Base-by-base conservation (phyloP, 2,888 invertebrate species). In the Oscheius sp. region DNA sequence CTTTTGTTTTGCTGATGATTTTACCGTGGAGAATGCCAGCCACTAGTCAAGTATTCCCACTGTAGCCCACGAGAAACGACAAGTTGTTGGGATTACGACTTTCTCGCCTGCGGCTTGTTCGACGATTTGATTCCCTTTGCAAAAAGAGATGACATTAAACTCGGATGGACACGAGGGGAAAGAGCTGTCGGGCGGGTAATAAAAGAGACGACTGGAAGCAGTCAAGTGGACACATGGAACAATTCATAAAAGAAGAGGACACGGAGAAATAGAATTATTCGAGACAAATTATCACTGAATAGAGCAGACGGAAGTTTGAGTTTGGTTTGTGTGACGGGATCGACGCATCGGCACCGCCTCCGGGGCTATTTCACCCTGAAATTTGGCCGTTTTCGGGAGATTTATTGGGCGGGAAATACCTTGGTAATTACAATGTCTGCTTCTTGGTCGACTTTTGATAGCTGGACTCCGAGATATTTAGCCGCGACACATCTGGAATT, bases 381-480 rank as follows among this genome's bases (percentile, higher is more conserved):
- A 63, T 6, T 23, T 23, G 23, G n/a, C 18, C 5, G 9, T 18
- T 16, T 27, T 23, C 3, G 25, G 29, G 3, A 56, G 25, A 18
- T 9, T 55, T 18, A 12, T n/a, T 9, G n/a, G 55, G 23, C n/a
- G 56, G 21, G 21, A 49, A 7, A 49, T 3, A 77, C 93, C 85
- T 91, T 92, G 0, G 93, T 91, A 55, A 93, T 91, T 16, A 91
- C 90, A 68, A 92, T 92, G 80, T 92, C 92, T 81, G 91, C 91
- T 87, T 93, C 93, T 84, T 92, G 91, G 82, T 93, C 93, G 18
- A 91, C 91, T 85, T 91, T 92, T 23, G 92, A 91, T 75, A 93
- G 88, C 78, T 91, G 91, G 23, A 93, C 90, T 16, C 92, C 92
- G 35, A 93, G 89, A 78, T 92, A 91, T 84, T 92, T 92, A 0